These are phyloP conservation scores for Patiria pectinifera DNA, from an alignment of 53 echinoderm and acorn worm species.

Conservation along the genomic window DNA sequence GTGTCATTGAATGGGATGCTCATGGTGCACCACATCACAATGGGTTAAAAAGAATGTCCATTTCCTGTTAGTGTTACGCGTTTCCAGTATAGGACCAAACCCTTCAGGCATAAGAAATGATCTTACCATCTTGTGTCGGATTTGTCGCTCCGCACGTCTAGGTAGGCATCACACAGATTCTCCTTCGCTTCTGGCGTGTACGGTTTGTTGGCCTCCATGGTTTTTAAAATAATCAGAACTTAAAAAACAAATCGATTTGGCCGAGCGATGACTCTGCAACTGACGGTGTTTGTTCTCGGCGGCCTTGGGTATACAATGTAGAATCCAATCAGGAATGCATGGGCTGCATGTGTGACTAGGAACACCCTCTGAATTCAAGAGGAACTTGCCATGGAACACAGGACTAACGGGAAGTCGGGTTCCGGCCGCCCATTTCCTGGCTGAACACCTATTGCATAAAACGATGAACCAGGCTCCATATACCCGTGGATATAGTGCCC, in stretches of 20 bases:
- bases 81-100: no score
- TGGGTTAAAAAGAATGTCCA: no score
- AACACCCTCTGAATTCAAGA: not conserved
- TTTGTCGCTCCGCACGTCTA: slow-evolving; percentile 5
- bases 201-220: not conserved
- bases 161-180: slow-evolving; percentile 4
- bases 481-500: not conserved
- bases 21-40: no score
- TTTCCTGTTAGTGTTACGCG: no score
- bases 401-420: not conserved
- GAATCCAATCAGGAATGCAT: not conserved
- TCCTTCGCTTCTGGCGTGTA: not conserved
- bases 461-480: not conserved
- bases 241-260: not conserved
- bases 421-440: slow-evolving; percentile 7
- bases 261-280: not conserved
- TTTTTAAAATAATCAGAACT: not conserved
- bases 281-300: not conserved
- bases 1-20: no score
- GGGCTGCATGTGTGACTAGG: not conserved
- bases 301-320: not conserved
- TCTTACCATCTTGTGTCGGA: slow-evolving; percentile 40
- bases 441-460: not conserved
- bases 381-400: not conserved
- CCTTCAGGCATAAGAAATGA: no score